phyloP scores from a whole-genome alignment of 2,113 vertebrate genomes.

The Cheirogaleus medius region DNA sequence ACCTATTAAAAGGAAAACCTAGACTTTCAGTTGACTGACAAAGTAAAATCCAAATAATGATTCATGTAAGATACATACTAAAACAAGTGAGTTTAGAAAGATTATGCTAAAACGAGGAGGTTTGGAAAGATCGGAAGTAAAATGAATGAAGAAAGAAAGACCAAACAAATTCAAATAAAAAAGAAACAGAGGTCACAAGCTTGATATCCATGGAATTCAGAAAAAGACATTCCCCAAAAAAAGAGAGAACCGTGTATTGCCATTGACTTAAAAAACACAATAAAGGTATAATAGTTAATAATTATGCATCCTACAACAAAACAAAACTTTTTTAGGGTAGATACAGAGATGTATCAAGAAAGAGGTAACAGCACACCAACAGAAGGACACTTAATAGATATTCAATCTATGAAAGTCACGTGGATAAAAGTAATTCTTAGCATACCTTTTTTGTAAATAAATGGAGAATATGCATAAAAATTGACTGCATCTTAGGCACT shows the following conservation, averaged over 20 bases:
- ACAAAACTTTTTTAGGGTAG: neutral
- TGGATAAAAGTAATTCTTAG: neutral
- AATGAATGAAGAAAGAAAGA: neutral
- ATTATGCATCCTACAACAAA: neutral
- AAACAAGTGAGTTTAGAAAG: neutral
- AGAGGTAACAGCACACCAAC: neutral
- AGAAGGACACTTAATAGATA: neutral
- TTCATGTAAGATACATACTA: neutral
- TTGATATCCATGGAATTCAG: neutral
- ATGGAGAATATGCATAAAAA: neutral
- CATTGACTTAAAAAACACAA: neutral
- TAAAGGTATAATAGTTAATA: neutral
- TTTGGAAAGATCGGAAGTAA: neutral
- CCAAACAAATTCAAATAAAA: neutral
- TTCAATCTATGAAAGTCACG: neutral
- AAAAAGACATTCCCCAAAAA: neutral
- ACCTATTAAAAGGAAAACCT: neutral
- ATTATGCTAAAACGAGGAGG: neutral
- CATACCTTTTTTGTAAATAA: neutral
- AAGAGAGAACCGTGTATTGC: neutral
- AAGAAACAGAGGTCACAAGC: neutral
- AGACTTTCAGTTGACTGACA: neutral
- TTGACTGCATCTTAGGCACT: neutral
- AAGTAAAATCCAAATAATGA: neutral
- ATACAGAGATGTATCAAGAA: neutral